phyloP scores from a whole-genome alignment of 2,888 invertebrate species.

The Orthonevra nobilis region DNA sequence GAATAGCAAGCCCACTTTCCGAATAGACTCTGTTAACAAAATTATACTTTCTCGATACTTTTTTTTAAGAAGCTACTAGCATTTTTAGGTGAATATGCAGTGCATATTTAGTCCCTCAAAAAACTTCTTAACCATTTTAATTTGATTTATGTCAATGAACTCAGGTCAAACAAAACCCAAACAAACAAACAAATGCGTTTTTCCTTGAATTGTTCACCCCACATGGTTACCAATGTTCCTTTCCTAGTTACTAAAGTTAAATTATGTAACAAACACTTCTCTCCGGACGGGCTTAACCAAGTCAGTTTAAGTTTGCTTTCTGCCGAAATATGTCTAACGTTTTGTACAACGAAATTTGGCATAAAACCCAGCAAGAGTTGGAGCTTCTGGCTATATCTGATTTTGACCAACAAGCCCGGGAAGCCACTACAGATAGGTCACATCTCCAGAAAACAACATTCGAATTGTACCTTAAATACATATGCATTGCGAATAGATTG shows the following conservation, averaged over 20 bases:
- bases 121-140: too few species aligned
- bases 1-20: too few species aligned
- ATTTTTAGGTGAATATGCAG: too few species aligned
- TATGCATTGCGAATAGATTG: slow-evolving; percentile 86
- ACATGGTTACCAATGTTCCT: not conserved
- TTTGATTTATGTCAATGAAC: too few species aligned
- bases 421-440: slow-evolving; percentile 81
- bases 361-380: slow-evolving; percentile 82
- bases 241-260: slow-evolving; percentile 1
- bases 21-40: too few species aligned
- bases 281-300: not conserved
- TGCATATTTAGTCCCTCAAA: too few species aligned
- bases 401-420: slow-evolving; percentile 84
- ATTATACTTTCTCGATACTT: too few species aligned
- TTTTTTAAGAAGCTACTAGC: too few species aligned
- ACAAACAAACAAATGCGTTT: too few species aligned
- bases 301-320: not conserved
- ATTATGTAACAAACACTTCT: not conserved
- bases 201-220: not conserved
- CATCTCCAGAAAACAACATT: slow-evolving; percentile 82
- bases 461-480: slow-evolving; percentile 90
- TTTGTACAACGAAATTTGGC: slow-evolving; percentile 87
- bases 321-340: slow-evolving; percentile 85
- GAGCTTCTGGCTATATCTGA: slow-evolving; percentile 77
- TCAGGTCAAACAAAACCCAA: too few species aligned